Base-by-base conservation (phyloP, 2,113 vertebrate genomes). In the Notothenia rossii region DNA sequence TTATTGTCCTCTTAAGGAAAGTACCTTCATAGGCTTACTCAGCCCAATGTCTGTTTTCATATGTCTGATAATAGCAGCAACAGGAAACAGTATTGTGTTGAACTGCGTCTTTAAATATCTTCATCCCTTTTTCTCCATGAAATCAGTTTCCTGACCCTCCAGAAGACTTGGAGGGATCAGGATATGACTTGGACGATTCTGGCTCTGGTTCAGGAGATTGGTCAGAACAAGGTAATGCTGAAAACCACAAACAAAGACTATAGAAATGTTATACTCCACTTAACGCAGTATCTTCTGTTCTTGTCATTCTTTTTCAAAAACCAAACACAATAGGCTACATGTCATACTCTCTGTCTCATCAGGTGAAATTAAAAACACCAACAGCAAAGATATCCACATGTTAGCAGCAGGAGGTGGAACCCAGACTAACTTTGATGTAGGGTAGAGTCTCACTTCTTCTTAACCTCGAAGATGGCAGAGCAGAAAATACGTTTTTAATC, bases 141-240 rank as follows among this genome's bases (percentile, higher is more conserved):
- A 43, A 71, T 59, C 61, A 91, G 90, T 50, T 53, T 46, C 49
- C 51, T 59, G 75, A 78, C 66, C 85, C 86, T 50, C 94, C 94
- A 15, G 95, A 95, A 78, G 96, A 97, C 48, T 87, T 91, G 4
- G 96, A 96, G 22, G 94, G 93, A 65, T 97, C 96, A 14, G 96
- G 94, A 14, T 91, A 95, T 36, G 93, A 95, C 77, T 88, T 93
- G 0, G 95, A 95, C 0, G 92, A 90, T 76, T 97, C 94, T 17
- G 96, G 95, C 36, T 96, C 95, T 1, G 95, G 96, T 68, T 93
- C 90, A 55, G 86, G 87, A 56, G 75, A 84, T 3, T 72, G 54
- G 66, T 53, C 74, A 60, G 86, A 82, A 1, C 5, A 60, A 40
- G 85, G 92, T 93, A 86, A 88, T 36, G 58, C 33, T 77, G 20